These are phyloP conservation scores for Merodon equestris DNA, from an alignment of 2,888 invertebrate genomes.

Conservation along the genomic window DNA sequence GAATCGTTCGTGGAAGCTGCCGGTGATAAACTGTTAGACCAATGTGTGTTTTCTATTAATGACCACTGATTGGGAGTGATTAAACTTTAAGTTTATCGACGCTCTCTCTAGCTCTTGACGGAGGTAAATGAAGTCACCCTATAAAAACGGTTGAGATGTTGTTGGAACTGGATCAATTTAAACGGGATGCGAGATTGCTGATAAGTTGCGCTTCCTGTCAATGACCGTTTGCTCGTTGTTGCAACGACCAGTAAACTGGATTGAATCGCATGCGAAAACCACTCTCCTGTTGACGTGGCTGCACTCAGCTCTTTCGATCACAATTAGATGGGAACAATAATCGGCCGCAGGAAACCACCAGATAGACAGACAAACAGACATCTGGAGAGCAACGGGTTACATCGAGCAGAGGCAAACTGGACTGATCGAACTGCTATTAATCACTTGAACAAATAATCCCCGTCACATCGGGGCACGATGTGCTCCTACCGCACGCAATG, in stretches of 20 bases:
- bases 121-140: background rate
- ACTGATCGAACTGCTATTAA: slow-evolving; percentile 42
- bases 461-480: slow-evolving; percentile 24
- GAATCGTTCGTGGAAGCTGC: background rate
- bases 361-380: too few relatives aligned
- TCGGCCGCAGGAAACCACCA: slow-evolving; percentile 51
- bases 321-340: slow-evolving; percentile 53
- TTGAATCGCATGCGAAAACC: slow-evolving; percentile 11
- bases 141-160: slow-evolving; percentile 1
- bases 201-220: too few relatives aligned
- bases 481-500: slow-evolving; percentile 45
- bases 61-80: slow-evolving; percentile 48
- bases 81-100: slow-evolving; percentile 26
- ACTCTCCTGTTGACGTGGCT: slow-evolving; percentile 33
- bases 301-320: slow-evolving; percentile 36
- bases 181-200: too few relatives aligned
- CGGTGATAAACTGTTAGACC: slow-evolving; percentile 13
- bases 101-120: background rate
- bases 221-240: too few relatives aligned
- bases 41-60: slow-evolving; percentile 41
- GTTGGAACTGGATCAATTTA: too few relatives aligned
- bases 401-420: background rate
- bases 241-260: background rate
- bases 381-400: slow-evolving; percentile 10
- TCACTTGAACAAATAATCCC: slow-evolving; percentile 59